Base-by-base conservation (phyloP, 2,113 vertebrate species). In the Semicossyphus pulcher region DNA sequence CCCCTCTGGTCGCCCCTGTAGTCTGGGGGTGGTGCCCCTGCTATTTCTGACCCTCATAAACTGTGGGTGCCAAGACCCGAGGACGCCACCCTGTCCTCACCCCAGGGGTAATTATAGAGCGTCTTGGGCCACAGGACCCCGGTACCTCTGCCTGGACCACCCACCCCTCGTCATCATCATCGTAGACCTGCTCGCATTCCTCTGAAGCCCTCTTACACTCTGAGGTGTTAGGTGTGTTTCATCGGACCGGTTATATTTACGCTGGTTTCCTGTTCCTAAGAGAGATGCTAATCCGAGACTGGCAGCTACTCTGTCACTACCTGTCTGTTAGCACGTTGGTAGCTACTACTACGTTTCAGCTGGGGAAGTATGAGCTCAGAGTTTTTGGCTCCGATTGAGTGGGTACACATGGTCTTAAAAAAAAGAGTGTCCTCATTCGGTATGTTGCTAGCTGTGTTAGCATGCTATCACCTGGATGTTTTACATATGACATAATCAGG, bases 21-120 rank as follows among this genome's bases (percentile, higher is more conserved):
- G 71, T 60, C 53, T 59, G 20, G 59, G 63, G 82, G 64, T 80
- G 83, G 65, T 71, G 83, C n/a, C 59, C 74, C 68, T 77, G 77
- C 91, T 94, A 93, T 93, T 94, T 94, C 87, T 72, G 80, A 91
- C 71, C 81, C 64, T 80, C 91, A 44, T 93, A 93, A 93, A 93
- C 77, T 49, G 51, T 66, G 82, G 86, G 88, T 84, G 91, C 89
- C 89, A 88, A 88, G 92, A 92, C 93, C 85, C 49, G 61, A 52
- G 90, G 92, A 92, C 93, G 92, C 93, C 93, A 88, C 81, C 14
- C 88, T 92, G 92, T 93, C 91, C 87, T 92, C 89, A 92, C 86
- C 71, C 83, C 47, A 12, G 12, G 52, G 86, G 87, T 94, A 92
- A 93, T 93, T 93, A 92, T 93, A 93, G 93, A 89, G 89, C 67